Base-by-base conservation (phyloP, 1,140 invertebrate species). In the Apis cerana region DNA sequence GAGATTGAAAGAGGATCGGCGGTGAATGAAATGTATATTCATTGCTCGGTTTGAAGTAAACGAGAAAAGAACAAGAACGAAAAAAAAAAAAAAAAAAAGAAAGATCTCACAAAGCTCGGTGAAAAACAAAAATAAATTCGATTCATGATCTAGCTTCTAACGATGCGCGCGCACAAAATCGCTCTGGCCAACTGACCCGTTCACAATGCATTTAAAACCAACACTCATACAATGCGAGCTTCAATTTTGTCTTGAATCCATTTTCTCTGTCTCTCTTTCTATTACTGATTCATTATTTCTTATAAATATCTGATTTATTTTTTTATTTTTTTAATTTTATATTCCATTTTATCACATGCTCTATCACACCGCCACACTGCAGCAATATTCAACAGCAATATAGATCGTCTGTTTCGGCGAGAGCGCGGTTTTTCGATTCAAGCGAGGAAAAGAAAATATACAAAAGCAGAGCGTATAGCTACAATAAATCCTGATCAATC, bases 31-130 rank as follows among this genome's bases (percentile, higher is more conserved):
- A 76, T 5, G 27, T 48, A 23, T 56, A 81, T 54, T 75, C 15
- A 52, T 69, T 75, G 15, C 52, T 85, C 75, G 56, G 54, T 69
- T 78, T 33, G 50, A 80, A 33, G 15, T 17, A 59, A 50, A 65
- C 33, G 33, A 43, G 54, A 27, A 12, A 71, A 52, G 48, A 83
- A 86, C 76, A 64, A 83, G 50, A 56, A 27, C 27, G 48, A 77
- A 27, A 56, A 56, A 54, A 54, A 54, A 54, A 54, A 54, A 8
- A 56, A 56, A 17, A 54, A 54, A 15, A 75, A 75, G 71, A 82
- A 77, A 70, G 23, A 87, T 75, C 77, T 87, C 77, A 78, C 82
- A 76, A 88, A 88, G 74, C 58, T 88, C 76, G 86, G 67, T 84
- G 76, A 33, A 68, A 50, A 52, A 69, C 11, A 13, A 67, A 43